Conservation (phyloP, 2,888 invertebrate genomes). For the Synergus gifuensis region DNA sequence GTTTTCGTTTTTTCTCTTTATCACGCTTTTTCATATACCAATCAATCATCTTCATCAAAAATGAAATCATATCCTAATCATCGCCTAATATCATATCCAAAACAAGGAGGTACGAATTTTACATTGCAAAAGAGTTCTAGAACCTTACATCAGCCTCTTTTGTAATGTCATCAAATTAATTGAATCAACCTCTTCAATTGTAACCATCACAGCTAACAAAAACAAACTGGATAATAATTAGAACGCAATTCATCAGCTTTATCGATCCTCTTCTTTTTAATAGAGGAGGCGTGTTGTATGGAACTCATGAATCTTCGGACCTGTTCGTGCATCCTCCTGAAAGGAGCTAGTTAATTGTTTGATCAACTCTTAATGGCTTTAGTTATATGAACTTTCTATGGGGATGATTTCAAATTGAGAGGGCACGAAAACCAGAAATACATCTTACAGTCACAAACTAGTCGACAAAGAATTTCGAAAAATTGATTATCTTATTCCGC, state of each 20-base stretch:
- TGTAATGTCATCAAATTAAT: not conserved
- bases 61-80: not conserved
- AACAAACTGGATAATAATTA: not conserved
- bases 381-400: constrained; percentile 34
- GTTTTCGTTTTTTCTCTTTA: constrained; percentile 34
- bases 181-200: not conserved
- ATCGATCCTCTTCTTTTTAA: constrained; percentile 19
- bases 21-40: constrained; percentile 1
- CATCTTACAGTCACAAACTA: not conserved
- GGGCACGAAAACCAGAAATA: not conserved
- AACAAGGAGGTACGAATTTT: constrained; percentile 24
- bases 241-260: constrained; percentile 6
- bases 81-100: not conserved
- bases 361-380: constrained; percentile 26
- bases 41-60: not conserved
- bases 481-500: not conserved
- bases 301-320: constrained; percentile 34
- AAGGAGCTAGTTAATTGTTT: constrained; percentile 39
- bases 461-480: not conserved
- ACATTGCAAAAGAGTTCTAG: not conserved
- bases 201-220: not conserved
- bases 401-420: not conserved
- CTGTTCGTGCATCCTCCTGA: constrained; percentile 22
- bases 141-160: not conserved
- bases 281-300: constrained; percentile 28